Conservation (phyloP, 2,113 vertebrate species). For the Enhydra lutris region DNA sequence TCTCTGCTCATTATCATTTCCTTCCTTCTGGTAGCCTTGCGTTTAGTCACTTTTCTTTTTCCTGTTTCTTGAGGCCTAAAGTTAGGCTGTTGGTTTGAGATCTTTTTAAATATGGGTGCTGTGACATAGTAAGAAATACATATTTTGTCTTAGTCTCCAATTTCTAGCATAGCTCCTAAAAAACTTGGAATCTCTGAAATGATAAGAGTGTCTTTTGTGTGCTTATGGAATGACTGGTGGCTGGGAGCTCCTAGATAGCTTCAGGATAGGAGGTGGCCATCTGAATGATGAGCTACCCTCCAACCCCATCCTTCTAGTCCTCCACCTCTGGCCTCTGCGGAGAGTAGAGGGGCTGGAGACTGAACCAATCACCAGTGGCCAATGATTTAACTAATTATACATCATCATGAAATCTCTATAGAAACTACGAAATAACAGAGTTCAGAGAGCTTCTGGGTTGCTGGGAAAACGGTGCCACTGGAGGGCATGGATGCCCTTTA, state of each 20-base stretch:
- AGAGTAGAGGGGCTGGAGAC: not conserved
- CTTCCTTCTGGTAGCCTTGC: not conserved
- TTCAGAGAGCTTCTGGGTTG: not conserved
- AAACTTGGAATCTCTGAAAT: not conserved
- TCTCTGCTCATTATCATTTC: not conserved
- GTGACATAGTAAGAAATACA: not conserved
- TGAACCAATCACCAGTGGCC: not conserved
- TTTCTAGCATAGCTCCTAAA: not conserved
- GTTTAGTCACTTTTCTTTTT: not conserved
- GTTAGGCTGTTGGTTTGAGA: not conserved
- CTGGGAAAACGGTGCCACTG: not conserved
- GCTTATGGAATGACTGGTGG: not conserved
- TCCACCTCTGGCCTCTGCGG: not conserved
- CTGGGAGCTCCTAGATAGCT: not conserved
- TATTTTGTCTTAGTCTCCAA: not conserved
- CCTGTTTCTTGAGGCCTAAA: not conserved
- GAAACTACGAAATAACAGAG: not conserved
- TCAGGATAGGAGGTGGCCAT: not conserved
- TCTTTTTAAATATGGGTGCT: not conserved
- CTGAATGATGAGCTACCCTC: not conserved
- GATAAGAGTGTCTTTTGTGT: not conserved
- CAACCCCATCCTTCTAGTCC: not conserved
- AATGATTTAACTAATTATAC: not conserved
- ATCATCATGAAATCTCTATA: not conserved
- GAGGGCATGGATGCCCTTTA: not conserved